These are phyloP conservation scores for Strigamia maritima DNA, from an alignment of 2,888 invertebrate genomes.

Conservation along the genomic window DNA sequence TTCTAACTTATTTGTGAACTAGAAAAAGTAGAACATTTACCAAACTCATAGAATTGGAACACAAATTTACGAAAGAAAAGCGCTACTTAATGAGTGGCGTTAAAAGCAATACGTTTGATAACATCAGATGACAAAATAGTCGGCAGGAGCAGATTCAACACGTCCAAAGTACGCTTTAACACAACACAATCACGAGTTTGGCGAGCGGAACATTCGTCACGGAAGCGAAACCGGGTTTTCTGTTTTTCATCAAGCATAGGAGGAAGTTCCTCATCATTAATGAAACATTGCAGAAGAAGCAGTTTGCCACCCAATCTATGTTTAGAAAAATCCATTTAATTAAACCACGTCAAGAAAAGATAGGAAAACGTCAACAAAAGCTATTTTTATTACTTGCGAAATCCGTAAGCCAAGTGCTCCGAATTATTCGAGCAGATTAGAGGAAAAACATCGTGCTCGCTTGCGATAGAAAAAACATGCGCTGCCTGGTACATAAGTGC, in stretches of 20 bases:
- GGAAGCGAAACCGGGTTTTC: background rate
- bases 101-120: no score
- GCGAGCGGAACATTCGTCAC: background rate
- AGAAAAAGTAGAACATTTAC: no score
- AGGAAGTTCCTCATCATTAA: background rate
- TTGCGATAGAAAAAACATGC: background rate
- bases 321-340: no score
- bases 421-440: background rate
- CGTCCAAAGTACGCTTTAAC: background rate
- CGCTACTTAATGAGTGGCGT: no score
- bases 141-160: background rate
- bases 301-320: slow-evolving; percentile 18
- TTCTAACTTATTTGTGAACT: no score
- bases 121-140: background rate
- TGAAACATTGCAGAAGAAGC: background rate
- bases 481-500: background rate
- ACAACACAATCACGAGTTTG: slow-evolving; percentile 23
- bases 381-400: background rate
- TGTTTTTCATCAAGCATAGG: background rate
- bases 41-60: no score
- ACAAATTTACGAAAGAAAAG: no score
- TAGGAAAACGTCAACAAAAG: background rate
- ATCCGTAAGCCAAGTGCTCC: background rate
- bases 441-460: background rate
- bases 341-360: no score